Evolutionary conservation across 30 jellyfish, hydroid and myxozoan genomes (phyloP).

Genomic region (Pelagia noctiluca): DNA sequence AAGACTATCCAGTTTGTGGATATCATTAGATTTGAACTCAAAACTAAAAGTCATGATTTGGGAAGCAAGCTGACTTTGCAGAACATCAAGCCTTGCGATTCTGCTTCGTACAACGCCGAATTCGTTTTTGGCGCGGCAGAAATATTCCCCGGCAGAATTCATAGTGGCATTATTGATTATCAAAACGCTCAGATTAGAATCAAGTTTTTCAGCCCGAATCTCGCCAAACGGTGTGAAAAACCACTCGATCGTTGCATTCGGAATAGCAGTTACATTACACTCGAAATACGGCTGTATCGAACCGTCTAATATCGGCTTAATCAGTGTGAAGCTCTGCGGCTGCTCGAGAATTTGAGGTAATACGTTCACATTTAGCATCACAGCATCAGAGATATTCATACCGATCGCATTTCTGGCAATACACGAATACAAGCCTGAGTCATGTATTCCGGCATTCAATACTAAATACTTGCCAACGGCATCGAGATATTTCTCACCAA

Average conservation of each 20-base stretch:
- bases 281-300: conserved; percentile 8
- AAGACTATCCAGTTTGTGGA: background rate
- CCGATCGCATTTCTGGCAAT: conserved; percentile 16
- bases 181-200: background rate
- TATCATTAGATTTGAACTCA: background rate
- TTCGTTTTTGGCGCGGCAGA: conserved; percentile 48
- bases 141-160: conserved; percentile 30
- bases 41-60: background rate
- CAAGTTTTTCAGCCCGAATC: background rate
- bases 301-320: background rate
- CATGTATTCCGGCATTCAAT: background rate
- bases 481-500: background rate
- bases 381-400: background rate
- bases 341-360: conserved; percentile 1
- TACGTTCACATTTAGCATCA: background rate
- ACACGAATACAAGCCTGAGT: conserved; percentile 18
- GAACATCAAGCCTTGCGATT: conserved; percentile 42
- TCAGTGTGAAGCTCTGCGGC: background rate
- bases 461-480: background rate
- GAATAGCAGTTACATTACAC: conserved; percentile 47
- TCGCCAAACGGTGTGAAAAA: conserved; percentile 10
- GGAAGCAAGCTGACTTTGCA: background rate
- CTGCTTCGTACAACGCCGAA: conserved; percentile 24
- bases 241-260: conserved; percentile 36
- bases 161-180: background rate